Conservation (phyloP, 2,797 vertebrate species). For the Peromyscus nudipes region DNA sequence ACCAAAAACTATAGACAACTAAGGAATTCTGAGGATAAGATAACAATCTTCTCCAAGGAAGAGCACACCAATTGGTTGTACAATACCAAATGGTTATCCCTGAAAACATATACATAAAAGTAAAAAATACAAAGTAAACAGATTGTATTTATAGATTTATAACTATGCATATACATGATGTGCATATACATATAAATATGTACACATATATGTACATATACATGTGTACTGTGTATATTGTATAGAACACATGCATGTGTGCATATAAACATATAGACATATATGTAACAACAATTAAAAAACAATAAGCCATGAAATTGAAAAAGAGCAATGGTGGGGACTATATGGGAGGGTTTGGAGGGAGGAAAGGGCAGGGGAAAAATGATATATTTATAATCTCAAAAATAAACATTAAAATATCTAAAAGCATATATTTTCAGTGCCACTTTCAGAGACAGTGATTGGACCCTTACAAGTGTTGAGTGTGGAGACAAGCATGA, state of each 20-base stretch:
- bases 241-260: neutral
- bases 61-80: neutral
- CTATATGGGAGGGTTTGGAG: neutral
- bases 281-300: neutral
- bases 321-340: too few relatives aligned
- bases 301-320: neutral
- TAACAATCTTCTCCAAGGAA: neutral
- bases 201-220: too few relatives aligned
- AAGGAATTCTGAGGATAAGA: neutral
- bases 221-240: neutral
- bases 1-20: neutral
- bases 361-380: neutral
- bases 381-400: neutral
- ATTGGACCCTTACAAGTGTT: neutral
- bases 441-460: neutral
- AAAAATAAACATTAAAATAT: neutral
- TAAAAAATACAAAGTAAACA: neutral
- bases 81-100: neutral
- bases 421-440: neutral
- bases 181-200: too few relatives aligned
- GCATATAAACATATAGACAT: neutral
- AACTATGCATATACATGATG: neutral
- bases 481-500: neutral
- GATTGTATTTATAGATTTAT: neutral
- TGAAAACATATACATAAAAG: neutral